phyloP scores from a whole-genome alignment of 2,113 vertebrate genomes.

The Pelvicachromis taeniatus region DNA sequence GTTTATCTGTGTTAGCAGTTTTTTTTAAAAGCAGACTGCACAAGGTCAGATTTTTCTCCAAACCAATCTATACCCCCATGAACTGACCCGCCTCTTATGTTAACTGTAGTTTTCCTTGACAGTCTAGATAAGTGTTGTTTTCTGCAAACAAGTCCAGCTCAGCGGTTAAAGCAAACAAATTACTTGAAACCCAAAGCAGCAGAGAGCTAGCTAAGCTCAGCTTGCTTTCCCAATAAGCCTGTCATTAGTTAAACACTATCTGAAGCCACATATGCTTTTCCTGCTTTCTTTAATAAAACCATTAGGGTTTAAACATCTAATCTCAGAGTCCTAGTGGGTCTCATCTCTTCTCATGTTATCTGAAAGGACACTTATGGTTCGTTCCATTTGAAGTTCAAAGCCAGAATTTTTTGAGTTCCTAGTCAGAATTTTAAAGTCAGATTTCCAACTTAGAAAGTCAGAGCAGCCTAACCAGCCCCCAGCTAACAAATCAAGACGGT shows the following conservation, averaged over 20 bases:
- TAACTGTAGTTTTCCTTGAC: background rate
- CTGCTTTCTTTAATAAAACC: too few species aligned
- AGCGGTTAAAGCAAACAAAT: background rate
- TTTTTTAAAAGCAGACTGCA: fast-evolving
- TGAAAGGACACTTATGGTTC: background rate
- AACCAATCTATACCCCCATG: background rate
- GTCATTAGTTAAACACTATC: background rate
- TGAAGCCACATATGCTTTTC: background rate
- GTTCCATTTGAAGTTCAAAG: background rate
- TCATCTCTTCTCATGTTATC: fast-evolving
- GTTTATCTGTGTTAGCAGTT: background rate
- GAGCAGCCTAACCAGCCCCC: background rate
- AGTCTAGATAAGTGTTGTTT: background rate
- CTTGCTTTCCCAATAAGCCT: fast-evolving
- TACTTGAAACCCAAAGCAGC: background rate
- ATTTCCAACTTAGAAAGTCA: background rate
- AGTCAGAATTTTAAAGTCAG: background rate
- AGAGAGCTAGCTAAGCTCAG: background rate
- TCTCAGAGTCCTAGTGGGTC: background rate
- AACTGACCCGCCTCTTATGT: fast-evolving
- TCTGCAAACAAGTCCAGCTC: background rate
- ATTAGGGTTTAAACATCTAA: too few species aligned
- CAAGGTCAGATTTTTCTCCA: background rate
- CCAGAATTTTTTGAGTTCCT: background rate
- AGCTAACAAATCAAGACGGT: background rate